Evolutionary conservation across 2,888 invertebrate genomes (phyloP).

Genomic region (Nomada hirtipes): DNA sequence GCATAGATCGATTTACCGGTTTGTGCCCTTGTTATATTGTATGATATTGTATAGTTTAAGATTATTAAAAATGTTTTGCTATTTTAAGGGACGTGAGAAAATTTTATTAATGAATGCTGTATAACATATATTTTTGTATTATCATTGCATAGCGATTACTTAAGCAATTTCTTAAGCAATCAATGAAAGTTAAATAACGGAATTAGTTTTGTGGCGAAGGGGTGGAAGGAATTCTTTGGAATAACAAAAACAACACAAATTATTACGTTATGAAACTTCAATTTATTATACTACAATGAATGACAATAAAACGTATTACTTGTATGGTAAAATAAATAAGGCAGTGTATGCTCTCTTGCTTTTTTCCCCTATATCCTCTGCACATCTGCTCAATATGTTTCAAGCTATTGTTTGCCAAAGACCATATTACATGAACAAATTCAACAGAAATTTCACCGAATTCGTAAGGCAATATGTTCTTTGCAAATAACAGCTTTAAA

Average conservation of each 20-base stretch:
- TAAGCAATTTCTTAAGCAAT: too few relatives aligned
- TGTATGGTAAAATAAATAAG: conserved; percentile 83
- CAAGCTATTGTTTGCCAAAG: conserved; percentile 44
- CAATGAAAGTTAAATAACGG: too few relatives aligned
- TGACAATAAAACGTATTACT: conserved; percentile 80
- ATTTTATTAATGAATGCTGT: too few relatives aligned
- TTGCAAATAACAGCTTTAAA: conserved; percentile 50
- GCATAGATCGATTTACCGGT: too few relatives aligned
- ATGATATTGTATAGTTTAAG: too few relatives aligned
- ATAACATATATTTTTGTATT: too few relatives aligned
- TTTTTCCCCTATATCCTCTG: conserved; percentile 57
- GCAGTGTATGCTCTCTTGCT: conserved; percentile 80
- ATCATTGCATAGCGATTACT: too few relatives aligned
- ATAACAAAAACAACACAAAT: not conserved
- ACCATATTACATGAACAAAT: conserved; percentile 31
- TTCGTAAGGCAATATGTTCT: conserved; percentile 24
- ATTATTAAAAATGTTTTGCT: too few relatives aligned
- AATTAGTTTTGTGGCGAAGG: too few relatives aligned
- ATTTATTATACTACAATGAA: conserved; percentile 80
- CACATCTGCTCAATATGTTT: conserved; percentile 44
- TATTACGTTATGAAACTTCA: conserved; percentile 75
- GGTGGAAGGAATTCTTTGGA: not conserved
- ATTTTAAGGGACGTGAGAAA: too few relatives aligned
- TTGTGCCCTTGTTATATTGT: too few relatives aligned
- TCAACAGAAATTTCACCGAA: not conserved